Percentiles rank a stretch among this genome's conserved stretches.
These are phyloP conservation scores for Chauna torquata DNA, from an alignment of 2,113 vertebrate genomes.

Conservation along the genomic window DNA sequence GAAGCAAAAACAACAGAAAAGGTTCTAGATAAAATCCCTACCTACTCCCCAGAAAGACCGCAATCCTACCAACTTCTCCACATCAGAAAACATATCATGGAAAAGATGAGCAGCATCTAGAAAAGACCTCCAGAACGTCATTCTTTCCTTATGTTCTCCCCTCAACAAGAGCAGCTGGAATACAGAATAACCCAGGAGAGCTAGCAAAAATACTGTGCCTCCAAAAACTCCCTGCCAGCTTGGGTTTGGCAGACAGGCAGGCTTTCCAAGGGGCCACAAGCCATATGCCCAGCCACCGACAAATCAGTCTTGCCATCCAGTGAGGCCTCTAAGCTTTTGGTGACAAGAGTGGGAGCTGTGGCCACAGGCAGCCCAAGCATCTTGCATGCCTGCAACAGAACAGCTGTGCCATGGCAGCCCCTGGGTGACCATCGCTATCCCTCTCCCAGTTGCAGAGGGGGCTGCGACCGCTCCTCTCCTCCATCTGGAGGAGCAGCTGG, in stretches of 20 bases:
- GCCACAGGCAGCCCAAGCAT: fast-evolving
- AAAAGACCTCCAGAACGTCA: neutral
- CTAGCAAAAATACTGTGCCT: neutral
- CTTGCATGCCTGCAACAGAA: neutral
- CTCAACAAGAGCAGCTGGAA: neutral
- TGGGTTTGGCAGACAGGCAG: neutral
- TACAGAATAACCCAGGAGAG: neutral
- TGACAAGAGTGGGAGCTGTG: neutral
- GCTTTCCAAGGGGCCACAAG: neutral
- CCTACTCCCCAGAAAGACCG: neutral
- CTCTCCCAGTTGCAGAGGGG: neutral
- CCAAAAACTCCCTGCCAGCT: neutral
- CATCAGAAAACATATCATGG: neutral
- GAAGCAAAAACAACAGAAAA: neutral
- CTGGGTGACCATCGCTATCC: neutral
- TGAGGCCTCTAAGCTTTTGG: fast-evolving
- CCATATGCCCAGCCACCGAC: neutral
- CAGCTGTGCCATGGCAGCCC: neutral
- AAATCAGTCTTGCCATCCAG: neutral
- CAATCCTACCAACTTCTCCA: neutral
- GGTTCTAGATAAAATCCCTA: neutral
- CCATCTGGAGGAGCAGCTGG: constrained; percentile 35
- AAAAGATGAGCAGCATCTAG: neutral
- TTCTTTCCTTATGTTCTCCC: neutral
- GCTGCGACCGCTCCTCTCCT: neutral